These are phyloP conservation scores for Pedetes capensis DNA, from an alignment of 2,113 vertebrate genomes.

Conservation along the genomic window DNA sequence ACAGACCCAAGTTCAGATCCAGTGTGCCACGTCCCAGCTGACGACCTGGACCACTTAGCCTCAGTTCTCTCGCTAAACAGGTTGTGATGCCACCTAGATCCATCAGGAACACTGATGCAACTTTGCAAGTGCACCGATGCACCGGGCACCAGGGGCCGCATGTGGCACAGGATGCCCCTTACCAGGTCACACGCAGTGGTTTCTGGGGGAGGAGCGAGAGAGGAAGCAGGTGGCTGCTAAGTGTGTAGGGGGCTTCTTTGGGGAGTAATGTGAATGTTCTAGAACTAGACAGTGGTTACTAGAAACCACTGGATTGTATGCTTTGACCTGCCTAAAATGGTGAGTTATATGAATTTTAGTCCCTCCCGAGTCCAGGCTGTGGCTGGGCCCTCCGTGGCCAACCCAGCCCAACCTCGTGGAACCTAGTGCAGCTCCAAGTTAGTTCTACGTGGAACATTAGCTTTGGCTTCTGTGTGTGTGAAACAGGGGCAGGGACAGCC, in stretches of 20 bases:
- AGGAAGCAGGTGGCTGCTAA: not conserved
- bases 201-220: rapidly evolving
- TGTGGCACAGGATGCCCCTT: not conserved
- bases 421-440: rapidly evolving
- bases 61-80: rapidly evolving
- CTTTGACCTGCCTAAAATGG: not conserved
- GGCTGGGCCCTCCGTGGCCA: not conserved
- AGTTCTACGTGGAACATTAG: rapidly evolving
- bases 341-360: not conserved
- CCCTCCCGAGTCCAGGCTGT: not conserved
- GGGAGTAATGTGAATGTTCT: not conserved
- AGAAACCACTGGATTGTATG: not conserved
- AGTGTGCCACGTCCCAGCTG: not conserved
- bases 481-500: rapidly evolving
- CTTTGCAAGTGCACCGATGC: rapidly evolving
- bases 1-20: not conserved
- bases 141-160: not conserved
- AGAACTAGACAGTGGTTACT: not conserved
- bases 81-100: rapidly evolving
- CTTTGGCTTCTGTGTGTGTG: not conserved
- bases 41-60: not conserved
- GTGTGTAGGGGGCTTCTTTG: not conserved
- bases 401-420: rapidly evolving
- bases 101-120: rapidly evolving
- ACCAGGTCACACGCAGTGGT: rapidly evolving